phyloP scores from a whole-genome alignment of 1,140 invertebrate species.

The Drosophila murphyi region DNA sequence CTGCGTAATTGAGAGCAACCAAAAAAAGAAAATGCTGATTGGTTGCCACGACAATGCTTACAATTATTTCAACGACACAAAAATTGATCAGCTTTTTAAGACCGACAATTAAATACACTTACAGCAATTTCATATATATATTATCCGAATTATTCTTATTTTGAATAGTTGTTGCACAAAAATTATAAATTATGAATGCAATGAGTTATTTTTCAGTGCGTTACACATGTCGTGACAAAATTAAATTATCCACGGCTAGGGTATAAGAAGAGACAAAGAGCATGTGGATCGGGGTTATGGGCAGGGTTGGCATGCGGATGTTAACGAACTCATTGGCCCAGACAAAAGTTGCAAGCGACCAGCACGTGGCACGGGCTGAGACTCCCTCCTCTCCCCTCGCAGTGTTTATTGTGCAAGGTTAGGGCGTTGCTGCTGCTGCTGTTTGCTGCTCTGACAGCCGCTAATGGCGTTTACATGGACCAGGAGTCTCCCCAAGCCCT shows the following conservation, averaged over 20 bases:
- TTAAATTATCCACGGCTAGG: background rate
- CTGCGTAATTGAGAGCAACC: slow-evolving; percentile 59
- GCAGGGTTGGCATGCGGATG: slow-evolving; percentile 31
- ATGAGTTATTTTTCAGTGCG: too few relatives aligned
- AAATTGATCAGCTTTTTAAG: background rate
- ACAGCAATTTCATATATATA: too few relatives aligned
- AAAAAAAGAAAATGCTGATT: slow-evolving; percentile 8
- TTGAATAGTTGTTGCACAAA: too few relatives aligned
- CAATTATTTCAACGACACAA: slow-evolving; percentile 35
- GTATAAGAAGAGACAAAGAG: slow-evolving; percentile 51
- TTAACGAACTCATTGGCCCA: slow-evolving; percentile 77
- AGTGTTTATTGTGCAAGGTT: slow-evolving; percentile 71
- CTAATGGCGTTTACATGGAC: slow-evolving; percentile 62
- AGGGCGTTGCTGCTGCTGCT: slow-evolving; percentile 58
- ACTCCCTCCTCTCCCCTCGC: background rate
- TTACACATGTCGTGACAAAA: background rate
- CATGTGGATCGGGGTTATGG: background rate
- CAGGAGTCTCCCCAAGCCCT: background rate
- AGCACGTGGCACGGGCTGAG: slow-evolving; percentile 68
- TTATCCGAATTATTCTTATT: too few relatives aligned
- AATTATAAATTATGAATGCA: too few relatives aligned
- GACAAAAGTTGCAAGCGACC: slow-evolving; percentile 30
- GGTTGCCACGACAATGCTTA: slow-evolving; percentile 12
- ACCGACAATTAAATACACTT: background rate
- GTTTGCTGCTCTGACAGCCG: slow-evolving; percentile 29